Percentiles rank a stretch among this genome's conserved stretches.
phyloP scores from a whole-genome alignment of 2,888 invertebrate genomes.

The Nomada flava region DNA sequence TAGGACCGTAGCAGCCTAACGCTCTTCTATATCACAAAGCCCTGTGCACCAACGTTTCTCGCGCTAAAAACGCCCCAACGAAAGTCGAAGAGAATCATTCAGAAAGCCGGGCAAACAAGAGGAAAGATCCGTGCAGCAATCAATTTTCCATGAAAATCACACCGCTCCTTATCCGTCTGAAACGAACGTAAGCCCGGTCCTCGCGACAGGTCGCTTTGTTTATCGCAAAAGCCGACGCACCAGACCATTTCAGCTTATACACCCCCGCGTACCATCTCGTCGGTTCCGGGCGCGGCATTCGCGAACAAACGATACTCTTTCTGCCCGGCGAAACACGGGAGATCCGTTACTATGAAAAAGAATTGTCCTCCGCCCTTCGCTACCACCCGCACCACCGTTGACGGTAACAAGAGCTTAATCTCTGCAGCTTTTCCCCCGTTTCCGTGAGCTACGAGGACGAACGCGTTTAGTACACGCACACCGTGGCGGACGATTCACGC shows the following conservation, averaged over 20 bases:
- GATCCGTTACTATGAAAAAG: conserved; percentile 55
- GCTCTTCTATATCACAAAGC: too few species aligned
- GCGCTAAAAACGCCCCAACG: too few species aligned
- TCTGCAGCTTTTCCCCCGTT: conserved; percentile 56
- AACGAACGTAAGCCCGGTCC: conserved; percentile 35
- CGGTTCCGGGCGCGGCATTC: conserved; percentile 38
- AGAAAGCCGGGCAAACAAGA: neutral
- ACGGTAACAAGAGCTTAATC: conserved; percentile 68
- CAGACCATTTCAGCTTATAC: conserved; percentile 57
- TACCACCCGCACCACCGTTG: neutral
- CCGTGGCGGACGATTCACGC: conserved; percentile 40
- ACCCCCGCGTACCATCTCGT: neutral
- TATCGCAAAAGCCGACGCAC: conserved; percentile 54
- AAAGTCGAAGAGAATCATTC: neutral
- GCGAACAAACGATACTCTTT: conserved; percentile 61
- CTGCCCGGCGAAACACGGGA: conserved; percentile 49
- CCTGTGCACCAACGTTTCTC: too few species aligned
- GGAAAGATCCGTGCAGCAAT: conserved; percentile 8
- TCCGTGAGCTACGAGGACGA: conserved; percentile 35
- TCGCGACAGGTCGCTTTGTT: conserved; percentile 44
- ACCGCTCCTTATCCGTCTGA: conserved; percentile 31
- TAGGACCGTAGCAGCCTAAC: too few species aligned
- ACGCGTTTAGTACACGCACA: conserved; percentile 41
- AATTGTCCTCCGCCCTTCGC: conserved; percentile 45
- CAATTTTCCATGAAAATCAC: conserved; percentile 40